These are phyloP conservation scores for Melanostigma gelatinosum DNA, from an alignment of 2,113 vertebrate genomes.

Conservation along the genomic window DNA sequence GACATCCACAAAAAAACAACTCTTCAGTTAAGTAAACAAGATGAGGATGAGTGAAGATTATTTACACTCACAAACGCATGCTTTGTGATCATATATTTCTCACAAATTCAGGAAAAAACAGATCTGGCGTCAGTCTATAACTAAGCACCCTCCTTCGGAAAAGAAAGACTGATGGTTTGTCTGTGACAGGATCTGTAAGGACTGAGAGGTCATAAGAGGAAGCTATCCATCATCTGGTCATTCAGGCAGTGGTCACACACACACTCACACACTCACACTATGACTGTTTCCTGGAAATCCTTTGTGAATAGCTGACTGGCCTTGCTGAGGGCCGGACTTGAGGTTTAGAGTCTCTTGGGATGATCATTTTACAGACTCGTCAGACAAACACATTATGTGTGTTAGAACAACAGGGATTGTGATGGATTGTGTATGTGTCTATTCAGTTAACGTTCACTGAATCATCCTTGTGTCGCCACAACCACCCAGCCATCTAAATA, in stretches of 20 bases:
- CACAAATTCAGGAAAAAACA: background rate
- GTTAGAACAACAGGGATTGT: conserved; percentile 55
- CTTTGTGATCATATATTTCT: conserved; percentile 19
- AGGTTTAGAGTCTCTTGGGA: conserved; percentile 27
- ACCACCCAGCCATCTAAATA: background rate
- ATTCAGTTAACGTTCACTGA: background rate
- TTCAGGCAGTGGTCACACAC: conserved; percentile 25
- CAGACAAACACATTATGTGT: conserved; percentile 29
- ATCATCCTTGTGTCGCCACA: conserved; percentile 28
- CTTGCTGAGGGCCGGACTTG: conserved; percentile 9
- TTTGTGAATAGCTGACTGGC: conserved; percentile 50
- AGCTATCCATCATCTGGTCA: conserved; percentile 53
- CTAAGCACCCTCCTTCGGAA: conserved; percentile 18
- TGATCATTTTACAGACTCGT: conserved; percentile 21
- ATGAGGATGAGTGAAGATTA: conserved; percentile 24
- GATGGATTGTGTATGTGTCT: background rate
- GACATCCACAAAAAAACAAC: background rate
- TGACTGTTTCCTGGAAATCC: conserved; percentile 44
- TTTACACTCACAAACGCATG: conserved; percentile 28
- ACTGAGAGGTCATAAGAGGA: conserved; percentile 44
- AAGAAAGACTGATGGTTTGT: conserved; percentile 13
- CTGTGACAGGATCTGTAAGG: conserved; percentile 13
- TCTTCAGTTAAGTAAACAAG: conserved; percentile 14
- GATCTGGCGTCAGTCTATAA: conserved; percentile 23
- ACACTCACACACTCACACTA: conserved; percentile 21